These are phyloP conservation scores for Paraescarpia echinospica DNA, from an alignment of 1,140 invertebrate genomes.

Conservation along the genomic window DNA sequence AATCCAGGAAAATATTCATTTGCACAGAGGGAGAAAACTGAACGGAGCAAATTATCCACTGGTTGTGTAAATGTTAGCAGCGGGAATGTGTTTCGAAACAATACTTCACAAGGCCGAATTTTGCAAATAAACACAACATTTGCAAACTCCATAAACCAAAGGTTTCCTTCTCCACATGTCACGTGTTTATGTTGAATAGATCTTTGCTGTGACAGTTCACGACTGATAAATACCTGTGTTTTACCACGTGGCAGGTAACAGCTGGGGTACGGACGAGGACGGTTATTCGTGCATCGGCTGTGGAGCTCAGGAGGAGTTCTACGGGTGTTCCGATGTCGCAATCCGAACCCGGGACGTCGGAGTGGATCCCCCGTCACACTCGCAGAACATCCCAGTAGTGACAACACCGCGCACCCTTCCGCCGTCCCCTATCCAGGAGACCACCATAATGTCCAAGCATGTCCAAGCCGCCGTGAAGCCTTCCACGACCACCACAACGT, in stretches of 20 bases:
- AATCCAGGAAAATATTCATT: too few species aligned
- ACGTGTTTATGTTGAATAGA: too few species aligned
- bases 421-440: background rate
- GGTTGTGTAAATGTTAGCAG: too few species aligned
- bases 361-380: too few species aligned
- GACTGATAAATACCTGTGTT: background rate
- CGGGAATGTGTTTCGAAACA: too few species aligned
- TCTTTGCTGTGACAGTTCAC: background rate
- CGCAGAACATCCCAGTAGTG: too few species aligned
- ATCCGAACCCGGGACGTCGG: background rate
- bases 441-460: background rate
- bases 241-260: constrained; percentile 25
- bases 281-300: constrained; percentile 28
- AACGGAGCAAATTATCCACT: too few species aligned
- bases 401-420: background rate
- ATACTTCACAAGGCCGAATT: too few species aligned
- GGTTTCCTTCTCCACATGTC: too few species aligned
- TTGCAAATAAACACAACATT: too few species aligned
- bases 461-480: background rate
- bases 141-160: too few species aligned
- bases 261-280: constrained; percentile 27
- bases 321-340: constrained; percentile 21
- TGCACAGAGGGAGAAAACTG: too few species aligned
- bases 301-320: constrained; percentile 35
- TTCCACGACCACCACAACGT: background rate